A percentile compares a stretch with the other conserved stretches of the same genome.
These are phyloP conservation scores for Agonum fuliginosum DNA, from an alignment of 2,888 invertebrate genomes.

Conservation along the genomic window DNA sequence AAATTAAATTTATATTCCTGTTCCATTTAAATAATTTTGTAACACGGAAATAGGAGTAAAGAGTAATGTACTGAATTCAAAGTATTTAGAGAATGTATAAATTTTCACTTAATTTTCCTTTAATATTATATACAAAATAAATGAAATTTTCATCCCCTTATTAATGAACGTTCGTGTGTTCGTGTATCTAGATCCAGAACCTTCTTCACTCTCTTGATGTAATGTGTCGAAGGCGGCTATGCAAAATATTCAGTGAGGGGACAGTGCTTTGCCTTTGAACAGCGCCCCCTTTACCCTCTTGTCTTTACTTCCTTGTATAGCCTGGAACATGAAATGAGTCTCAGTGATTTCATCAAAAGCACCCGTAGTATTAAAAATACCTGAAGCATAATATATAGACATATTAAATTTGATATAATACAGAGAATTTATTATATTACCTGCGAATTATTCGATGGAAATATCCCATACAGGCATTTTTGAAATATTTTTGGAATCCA, in stretches of 20 bases:
- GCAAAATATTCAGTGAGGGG: conserved; percentile 13
- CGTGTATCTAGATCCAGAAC: not conserved
- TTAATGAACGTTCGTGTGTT: conserved; percentile 9
- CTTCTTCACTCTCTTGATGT: not conserved
- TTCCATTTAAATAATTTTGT: conserved; percentile 4
- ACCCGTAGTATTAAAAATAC: conserved; percentile 28
- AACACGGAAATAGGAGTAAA: not conserved
- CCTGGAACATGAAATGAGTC: conserved; percentile 21
- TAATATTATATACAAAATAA: conserved; percentile 29
- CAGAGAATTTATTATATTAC: conserved; percentile 37
- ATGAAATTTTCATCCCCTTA: conserved; percentile 26
- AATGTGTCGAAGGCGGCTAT: conserved; percentile 30
- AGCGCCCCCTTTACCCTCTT: not conserved
- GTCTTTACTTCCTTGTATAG: not conserved
- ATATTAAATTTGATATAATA: conserved; percentile 35
- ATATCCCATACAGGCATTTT: not conserved
- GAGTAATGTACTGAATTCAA: conserved; percentile 8
- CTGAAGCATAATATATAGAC: conserved; percentile 18
- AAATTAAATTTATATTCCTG: not conserved
- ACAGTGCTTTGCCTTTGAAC: conserved; percentile 26
- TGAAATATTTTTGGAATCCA: not conserved
- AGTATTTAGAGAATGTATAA: conserved; percentile 8
- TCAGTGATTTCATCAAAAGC: conserved; percentile 43
- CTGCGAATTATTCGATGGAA: conserved; percentile 26
- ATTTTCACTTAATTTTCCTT: conserved; percentile 22